phyloP scores from a whole-genome alignment of 92 coral and sea anemone genomes.

The Porites cylindrica region DNA sequence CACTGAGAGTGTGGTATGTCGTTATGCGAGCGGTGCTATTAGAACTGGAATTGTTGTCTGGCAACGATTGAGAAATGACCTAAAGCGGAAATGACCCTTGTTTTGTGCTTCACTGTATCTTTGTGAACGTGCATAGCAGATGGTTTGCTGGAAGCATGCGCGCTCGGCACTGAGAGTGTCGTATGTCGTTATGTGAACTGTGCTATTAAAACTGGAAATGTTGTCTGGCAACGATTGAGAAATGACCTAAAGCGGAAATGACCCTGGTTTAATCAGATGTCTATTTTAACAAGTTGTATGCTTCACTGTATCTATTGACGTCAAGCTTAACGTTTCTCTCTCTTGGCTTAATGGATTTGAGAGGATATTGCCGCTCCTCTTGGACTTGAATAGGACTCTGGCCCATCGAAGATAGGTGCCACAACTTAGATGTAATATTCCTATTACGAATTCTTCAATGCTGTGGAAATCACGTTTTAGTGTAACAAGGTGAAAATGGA shows the following conservation, averaged over 20 bases:
- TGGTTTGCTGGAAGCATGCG: conserved; percentile 4
- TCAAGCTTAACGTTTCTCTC: no score
- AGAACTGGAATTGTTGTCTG: background rate
- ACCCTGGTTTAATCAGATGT: background rate
- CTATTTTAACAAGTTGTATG: background rate
- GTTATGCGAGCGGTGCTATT: no score
- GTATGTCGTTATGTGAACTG: background rate
- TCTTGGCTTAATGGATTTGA: no score
- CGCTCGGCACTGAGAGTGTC: background rate
- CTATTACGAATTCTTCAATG: no score
- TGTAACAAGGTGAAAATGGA: no score
- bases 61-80: background rate
- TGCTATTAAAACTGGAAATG: background rate
- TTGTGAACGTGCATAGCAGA: background rate
- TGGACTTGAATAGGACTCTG: no score
- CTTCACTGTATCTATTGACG: no score
- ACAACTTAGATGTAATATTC: no score
- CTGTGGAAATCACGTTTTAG: no score
- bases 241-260: background rate
- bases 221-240: background rate
- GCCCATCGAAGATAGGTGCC: no score
- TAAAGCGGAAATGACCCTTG: background rate
- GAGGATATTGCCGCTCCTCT: no score
- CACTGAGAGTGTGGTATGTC: background rate
- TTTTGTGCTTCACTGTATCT: background rate